Evolutionary conservation across 2,888 invertebrate genomes (phyloP).

Genomic region (Cylloceria caligata): DNA sequence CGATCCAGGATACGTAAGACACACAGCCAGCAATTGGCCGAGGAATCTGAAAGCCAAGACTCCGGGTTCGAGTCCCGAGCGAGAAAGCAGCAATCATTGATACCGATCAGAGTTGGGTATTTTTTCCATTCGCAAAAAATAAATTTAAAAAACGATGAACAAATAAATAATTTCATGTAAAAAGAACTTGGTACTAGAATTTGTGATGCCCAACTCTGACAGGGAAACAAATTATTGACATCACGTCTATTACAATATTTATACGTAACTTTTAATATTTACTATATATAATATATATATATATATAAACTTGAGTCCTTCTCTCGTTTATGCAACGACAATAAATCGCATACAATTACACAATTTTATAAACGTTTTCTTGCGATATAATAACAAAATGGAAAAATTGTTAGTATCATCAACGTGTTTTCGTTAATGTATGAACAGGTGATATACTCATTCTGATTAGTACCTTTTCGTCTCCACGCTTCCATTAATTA

Average conservation of each 20-base stretch:
- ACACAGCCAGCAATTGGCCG: conserved; percentile 89
- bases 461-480: conserved; percentile 73
- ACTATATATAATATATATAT: conserved; percentile 61
- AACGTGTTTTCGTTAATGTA: conserved; percentile 26
- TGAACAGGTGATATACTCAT: conserved; percentile 63
- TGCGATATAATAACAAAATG: conserved; percentile 55
- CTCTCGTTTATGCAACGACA: conserved; percentile 55
- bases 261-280: conserved; percentile 70
- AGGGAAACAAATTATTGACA: conserved; percentile 36
- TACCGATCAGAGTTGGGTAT: conserved; percentile 11
- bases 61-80: conserved; percentile 87
- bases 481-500: conserved; percentile 5
- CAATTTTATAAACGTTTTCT: conserved; percentile 24
- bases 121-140: conserved; percentile 28
- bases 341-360: conserved; percentile 60
- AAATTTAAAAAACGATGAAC: not conserved
- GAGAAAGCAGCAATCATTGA: conserved; percentile 53
- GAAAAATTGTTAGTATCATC: conserved; percentile 75
- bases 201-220: not conserved
- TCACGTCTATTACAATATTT: conserved; percentile 64
- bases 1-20: conserved; percentile 91
- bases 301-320: conserved; percentile 68
- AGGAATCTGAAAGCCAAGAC: conserved; percentile 85
- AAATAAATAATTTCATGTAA: conserved; percentile 4
- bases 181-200: conserved; percentile 65